Base-by-base conservation (phyloP, 1,140 invertebrate genomes). In the Gonioctena quinquepunctata region DNA sequence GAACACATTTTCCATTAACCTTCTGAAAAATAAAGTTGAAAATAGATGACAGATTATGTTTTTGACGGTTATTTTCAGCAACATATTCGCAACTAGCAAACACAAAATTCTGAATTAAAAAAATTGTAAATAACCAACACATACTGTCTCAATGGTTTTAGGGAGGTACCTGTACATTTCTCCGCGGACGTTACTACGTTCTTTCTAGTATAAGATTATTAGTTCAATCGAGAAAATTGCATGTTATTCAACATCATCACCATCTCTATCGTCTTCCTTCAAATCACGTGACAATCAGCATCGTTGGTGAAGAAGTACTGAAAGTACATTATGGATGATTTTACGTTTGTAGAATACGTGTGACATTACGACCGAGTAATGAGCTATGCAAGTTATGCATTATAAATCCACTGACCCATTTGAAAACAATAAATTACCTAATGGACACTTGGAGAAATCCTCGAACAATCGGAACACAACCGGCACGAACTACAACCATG, bases 401-500 rank as follows among this genome's bases (percentile, higher is more conserved):
- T 66, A 66, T 52, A 66, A 52, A 66, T 66, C 63, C 23, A 66
- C 42, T 54, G 48, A 66, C 63, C 63, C 48, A 50, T 52, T 66
- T 66, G 22, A 5, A 27, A 33, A 61, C 59, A 61, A 61, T 61
- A 61, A 61, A 61, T 61, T 61, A 61, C 59, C 18, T 61, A 61
- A 61, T 61, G 59, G 59, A 42, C 59, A 61, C 59, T 61, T 16
- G n/a, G 57, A 61, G 59, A 61, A 61, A 61, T 61, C 59, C 59
- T 27, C 59, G 27, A 61, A 27, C 23, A 61, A 61, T 61, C 59
- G 25, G 59, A 61, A 61, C 59, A 61, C 18, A 61, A 27, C 27
- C 59, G 59, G 59, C 59, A 61, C 59, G 59, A 26, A 61, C 59
- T 61, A n/a, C 19, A 26, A 16, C 59, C 59, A 61, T 61, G 59